These are phyloP conservation scores for Microdon myrmicae DNA, from an alignment of 2,888 invertebrate genomes.

Conservation along the genomic window DNA sequence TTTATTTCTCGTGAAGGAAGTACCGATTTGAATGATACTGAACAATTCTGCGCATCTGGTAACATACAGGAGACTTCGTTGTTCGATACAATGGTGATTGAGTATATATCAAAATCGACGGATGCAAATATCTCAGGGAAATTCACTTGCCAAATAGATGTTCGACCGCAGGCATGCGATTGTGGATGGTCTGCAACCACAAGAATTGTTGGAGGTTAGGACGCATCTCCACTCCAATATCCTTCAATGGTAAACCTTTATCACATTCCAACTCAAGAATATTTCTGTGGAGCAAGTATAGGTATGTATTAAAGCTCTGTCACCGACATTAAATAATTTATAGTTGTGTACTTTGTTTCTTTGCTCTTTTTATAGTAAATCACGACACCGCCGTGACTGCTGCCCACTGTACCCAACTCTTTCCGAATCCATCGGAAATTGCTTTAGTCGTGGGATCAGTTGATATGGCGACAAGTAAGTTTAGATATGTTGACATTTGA, in stretches of 20 bases:
- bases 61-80: slow-evolving; percentile 53
- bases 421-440: slow-evolving; percentile 56
- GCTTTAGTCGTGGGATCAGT: slow-evolving; percentile 70
- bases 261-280: slow-evolving; percentile 52
- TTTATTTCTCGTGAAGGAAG: slow-evolving; percentile 62
- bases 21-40: slow-evolving; percentile 55
- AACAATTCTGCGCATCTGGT: slow-evolving; percentile 61
- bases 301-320: slow-evolving; percentile 57
- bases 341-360: too few species aligned
- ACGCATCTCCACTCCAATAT: slow-evolving; percentile 70
- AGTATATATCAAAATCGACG: slow-evolving; percentile 57
- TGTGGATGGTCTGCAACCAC: slow-evolving; percentile 63
- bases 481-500: too few species aligned
- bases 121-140: slow-evolving; percentile 52
- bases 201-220: slow-evolving; percentile 70
- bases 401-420: slow-evolving; percentile 67
- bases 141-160: slow-evolving; percentile 57
- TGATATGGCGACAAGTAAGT: slow-evolving; percentile 66
- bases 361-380: slow-evolving; percentile 54
- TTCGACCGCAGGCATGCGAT: slow-evolving; percentile 57
- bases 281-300: slow-evolving; percentile 68
- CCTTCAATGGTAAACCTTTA: slow-evolving; percentile 71
- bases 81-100: slow-evolving; percentile 57
- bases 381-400: slow-evolving; percentile 68
- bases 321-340: not conserved